Percentiles rank a stretch among this genome's conserved stretches.
phyloP scores from a whole-genome alignment of 1,140 invertebrate genomes.

The Meloidogyne chitwoodi region DNA sequence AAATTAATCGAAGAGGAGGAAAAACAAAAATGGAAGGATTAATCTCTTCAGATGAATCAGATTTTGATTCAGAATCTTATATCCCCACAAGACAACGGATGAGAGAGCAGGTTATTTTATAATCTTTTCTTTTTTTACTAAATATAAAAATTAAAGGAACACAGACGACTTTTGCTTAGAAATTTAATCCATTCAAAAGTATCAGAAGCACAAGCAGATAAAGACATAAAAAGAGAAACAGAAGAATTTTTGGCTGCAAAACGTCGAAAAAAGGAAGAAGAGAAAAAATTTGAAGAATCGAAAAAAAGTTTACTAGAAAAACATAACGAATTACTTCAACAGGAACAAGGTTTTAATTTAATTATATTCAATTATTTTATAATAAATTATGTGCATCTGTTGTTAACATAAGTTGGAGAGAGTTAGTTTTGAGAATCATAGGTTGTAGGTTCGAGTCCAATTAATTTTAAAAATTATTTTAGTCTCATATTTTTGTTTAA shows the following conservation, averaged over 20 bases:
- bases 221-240: slow-evolving; percentile 24
- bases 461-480: too few species aligned
- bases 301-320: slow-evolving; percentile 58
- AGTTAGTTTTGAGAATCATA: too few species aligned
- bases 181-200: slow-evolving; percentile 37
- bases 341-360: slow-evolving; percentile 40
- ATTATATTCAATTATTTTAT: background rate
- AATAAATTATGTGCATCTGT: slow-evolving; percentile 58
- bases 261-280: slow-evolving; percentile 48
- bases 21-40: slow-evolving; percentile 29
- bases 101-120: slow-evolving; percentile 37
- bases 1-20: slow-evolving; percentile 39
- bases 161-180: slow-evolving; percentile 48
- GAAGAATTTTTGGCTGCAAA: slow-evolving; percentile 49
- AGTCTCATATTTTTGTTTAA: too few species aligned
- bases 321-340: slow-evolving; percentile 53
- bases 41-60: slow-evolving; percentile 37
- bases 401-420: slow-evolving; percentile 69
- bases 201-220: slow-evolving; percentile 39
- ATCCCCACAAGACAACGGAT: slow-evolving; percentile 42
- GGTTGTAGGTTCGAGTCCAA: too few species aligned
- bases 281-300: slow-evolving; percentile 52
- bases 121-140: background rate
- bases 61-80: slow-evolving; percentile 26
- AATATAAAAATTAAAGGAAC: slow-evolving; percentile 29